Evolutionary conservation across 2,888 invertebrate genomes (phyloP), one percentile per base, ranked within the genome.

Genomic region (Fragum whitleyi): DNA sequence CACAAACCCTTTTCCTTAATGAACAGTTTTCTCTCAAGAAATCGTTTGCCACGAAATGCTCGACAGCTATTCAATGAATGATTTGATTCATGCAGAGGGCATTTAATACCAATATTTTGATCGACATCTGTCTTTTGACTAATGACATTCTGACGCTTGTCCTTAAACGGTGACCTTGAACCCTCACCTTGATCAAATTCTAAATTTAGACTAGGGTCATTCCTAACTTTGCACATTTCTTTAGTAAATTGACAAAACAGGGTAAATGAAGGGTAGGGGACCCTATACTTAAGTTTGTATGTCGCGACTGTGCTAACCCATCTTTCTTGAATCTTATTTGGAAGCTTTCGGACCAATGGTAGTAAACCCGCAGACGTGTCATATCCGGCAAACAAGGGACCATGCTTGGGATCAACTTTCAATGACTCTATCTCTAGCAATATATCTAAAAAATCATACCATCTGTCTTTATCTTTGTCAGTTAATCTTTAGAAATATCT

Each of bases 321-420:
- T 61, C 29, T 65, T 51, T 77, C 68, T 55, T 77, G 62, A 9
- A 70, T 6, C 19, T 47, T 19, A 14, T 57, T 7, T 11, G 83
- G 79, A 0, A 86, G 21, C 32, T 79, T 86, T 14, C 26, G 21
- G 1, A 86, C 65, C 16, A 86, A 69, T 2, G 81, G 79, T n/a
- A 51, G 70, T 23, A 83, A 57, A 1, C 86, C 81, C 1, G 77
- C 61, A 0, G 83, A 74, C 7, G 86, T 70, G 47, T 86, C 75
- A 28, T 74, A 83, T 67, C 83, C 83, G 0, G 79, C 26, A 21
- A 83, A 68, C 2, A 69, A 62, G 1, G 70, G 51, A 19, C 53
- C 16, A 21, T 76, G 80, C 51, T 67, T 36, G 3, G 69, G 51
- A 65, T 81, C 68, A 1, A 28, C 59, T 39, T 72, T 84, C 0